Evolutionary conservation across 2,113 vertebrate genomes (phyloP).

Genomic region (Cochlearius cochlearius): DNA sequence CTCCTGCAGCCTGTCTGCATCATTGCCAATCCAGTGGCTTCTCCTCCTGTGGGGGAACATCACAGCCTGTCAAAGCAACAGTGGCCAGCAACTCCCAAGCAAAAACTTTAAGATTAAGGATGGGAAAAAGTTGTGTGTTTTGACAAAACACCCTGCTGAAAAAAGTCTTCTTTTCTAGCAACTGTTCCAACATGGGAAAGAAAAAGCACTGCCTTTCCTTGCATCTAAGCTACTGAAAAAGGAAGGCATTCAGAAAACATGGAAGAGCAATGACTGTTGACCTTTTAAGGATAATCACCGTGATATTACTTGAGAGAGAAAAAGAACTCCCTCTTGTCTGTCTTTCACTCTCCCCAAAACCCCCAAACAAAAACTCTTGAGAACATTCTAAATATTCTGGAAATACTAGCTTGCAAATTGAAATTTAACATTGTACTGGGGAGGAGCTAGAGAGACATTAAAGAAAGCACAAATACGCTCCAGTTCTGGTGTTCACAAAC

Average conservation of each 20-base stretch:
- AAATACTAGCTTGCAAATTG: not conserved
- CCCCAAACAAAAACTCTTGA: not conserved
- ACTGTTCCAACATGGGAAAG: not conserved
- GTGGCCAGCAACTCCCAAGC: not conserved
- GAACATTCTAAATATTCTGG: not conserved
- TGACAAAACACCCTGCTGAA: not conserved
- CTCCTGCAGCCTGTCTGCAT: not conserved
- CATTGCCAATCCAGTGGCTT: not conserved
- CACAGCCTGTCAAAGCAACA: not conserved
- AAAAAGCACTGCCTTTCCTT: not conserved
- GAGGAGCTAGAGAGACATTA: not conserved
- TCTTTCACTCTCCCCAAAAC: not conserved
- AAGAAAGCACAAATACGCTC: not conserved
- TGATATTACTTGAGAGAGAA: not conserved
- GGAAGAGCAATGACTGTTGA: not conserved
- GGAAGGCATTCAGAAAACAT: not conserved
- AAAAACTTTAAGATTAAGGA: not conserved
- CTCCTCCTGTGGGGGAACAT: not conserved
- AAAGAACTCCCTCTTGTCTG: not conserved
- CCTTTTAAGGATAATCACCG: not conserved
- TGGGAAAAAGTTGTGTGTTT: not conserved
- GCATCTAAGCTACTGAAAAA: not conserved
- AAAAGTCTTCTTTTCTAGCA: not conserved
- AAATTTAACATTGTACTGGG: not conserved
- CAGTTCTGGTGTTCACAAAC: not conserved